These are phyloP conservation scores for Schizotus pectinicornis DNA, from an alignment of 2,888 invertebrate genomes.

Conservation along the genomic window DNA sequence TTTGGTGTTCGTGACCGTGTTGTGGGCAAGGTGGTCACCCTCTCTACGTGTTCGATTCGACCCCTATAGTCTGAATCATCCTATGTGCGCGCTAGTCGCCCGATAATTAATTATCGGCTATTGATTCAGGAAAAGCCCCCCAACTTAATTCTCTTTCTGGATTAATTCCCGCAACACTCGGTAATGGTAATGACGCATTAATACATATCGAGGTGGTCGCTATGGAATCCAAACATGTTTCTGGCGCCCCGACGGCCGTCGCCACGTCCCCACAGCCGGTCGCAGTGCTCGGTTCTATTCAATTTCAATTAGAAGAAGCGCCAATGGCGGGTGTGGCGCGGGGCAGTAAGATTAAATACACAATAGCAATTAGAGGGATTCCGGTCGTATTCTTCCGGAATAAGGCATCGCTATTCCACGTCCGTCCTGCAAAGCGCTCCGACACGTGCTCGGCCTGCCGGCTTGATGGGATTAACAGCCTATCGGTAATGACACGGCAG, in stretches of 20 bases:
- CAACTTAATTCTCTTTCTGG: neutral
- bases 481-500: constrained; percentile 49
- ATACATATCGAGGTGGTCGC: neutral
- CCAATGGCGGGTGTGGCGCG: neutral
- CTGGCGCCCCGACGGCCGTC: too few relatives aligned
- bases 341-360: constrained; percentile 1
- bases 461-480: constrained; percentile 49
- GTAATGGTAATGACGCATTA: neutral
- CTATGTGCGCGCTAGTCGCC: neutral
- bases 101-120: neutral
- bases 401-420: constrained; percentile 42
- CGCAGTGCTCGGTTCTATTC: constrained; percentile 1
- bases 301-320: constrained; percentile 6
- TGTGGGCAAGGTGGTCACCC: too few relatives aligned
- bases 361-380: constrained; percentile 6
- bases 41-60: too few relatives aligned
- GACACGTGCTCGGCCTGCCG: constrained; percentile 48
- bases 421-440: constrained; percentile 43
- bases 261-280: too few relatives aligned
- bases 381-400: neutral
- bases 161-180: neutral
- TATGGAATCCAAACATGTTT: too few relatives aligned
- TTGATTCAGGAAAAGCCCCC: neutral
- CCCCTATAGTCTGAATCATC: too few relatives aligned
- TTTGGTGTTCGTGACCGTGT: too few relatives aligned